Evolutionary conservation across 2,888 invertebrate species (phyloP).

Genomic region (Mongoloraphidia duomilia): DNA sequence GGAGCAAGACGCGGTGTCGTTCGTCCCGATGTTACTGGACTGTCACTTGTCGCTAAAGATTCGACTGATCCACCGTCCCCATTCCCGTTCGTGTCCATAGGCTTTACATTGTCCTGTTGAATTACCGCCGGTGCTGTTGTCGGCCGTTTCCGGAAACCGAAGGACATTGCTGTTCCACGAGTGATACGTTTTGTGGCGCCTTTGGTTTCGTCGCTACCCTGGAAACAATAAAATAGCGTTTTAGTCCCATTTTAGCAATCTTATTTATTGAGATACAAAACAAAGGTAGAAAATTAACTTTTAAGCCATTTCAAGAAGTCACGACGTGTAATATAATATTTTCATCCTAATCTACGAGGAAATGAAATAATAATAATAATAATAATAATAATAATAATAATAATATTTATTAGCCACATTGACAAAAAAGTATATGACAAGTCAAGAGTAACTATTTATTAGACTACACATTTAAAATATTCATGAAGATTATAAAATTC

Average conservation of each 20-base stretch:
- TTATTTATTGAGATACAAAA: too few species aligned
- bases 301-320: too few species aligned
- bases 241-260: background rate
- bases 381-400: too few species aligned
- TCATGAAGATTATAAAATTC: too few species aligned
- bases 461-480: too few species aligned
- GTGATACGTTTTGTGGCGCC: conserved; percentile 42
- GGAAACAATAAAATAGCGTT: conserved; percentile 15
- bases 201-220: conserved; percentile 50
- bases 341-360: too few species aligned
- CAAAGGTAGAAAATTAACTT: too few species aligned
- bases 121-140: conserved; percentile 31
- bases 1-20: conserved; percentile 50
- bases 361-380: too few species aligned
- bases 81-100: conserved; percentile 22
- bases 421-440: too few species aligned
- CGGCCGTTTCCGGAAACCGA: conserved; percentile 63
- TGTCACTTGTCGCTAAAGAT: conserved; percentile 33
- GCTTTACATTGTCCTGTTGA: conserved; percentile 11
- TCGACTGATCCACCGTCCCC: conserved; percentile 16
- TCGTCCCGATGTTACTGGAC: conserved; percentile 38
- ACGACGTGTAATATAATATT: too few species aligned
- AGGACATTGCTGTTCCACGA: conserved; percentile 67
- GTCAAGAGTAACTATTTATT: too few species aligned
- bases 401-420: too few species aligned